Conservation (phyloP, 1,140 invertebrate species). For the Gonioctena quinquepunctata region DNA sequence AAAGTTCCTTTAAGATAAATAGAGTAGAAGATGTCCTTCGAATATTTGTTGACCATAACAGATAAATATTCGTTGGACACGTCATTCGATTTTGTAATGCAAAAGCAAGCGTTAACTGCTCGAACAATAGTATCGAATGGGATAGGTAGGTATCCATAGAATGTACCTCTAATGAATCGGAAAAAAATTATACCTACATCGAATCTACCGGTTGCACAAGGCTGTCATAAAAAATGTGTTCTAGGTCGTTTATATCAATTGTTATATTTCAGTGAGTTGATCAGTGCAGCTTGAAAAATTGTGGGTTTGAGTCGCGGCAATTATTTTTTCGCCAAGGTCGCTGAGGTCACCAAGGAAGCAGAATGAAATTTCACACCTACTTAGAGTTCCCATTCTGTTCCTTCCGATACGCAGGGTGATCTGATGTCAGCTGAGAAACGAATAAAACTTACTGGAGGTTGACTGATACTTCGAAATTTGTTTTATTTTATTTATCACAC, state of each 20-base stretch:
- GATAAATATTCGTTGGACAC: not conserved
- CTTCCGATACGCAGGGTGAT: too few species aligned
- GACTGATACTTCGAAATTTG: too few species aligned
- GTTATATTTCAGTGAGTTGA: not conserved
- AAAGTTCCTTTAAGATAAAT: not conserved
- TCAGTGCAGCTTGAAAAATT: not conserved
- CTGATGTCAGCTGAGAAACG: too few species aligned
- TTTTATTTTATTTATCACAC: too few species aligned
- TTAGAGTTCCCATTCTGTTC: too few species aligned
- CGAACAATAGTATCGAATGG: not conserved
- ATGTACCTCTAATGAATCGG: not conserved
- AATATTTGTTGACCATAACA: not conserved
- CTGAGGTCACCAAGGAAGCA: not conserved
- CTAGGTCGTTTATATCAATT: not conserved
- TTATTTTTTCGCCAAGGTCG: not conserved
- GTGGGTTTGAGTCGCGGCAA: not conserved
- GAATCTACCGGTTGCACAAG: not conserved
- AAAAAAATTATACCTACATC: not conserved
- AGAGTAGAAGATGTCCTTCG: slow-evolving; percentile 7
- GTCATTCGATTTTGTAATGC: not conserved
- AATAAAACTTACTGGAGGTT: too few species aligned
- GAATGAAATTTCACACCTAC: not conserved
- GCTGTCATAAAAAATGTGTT: not conserved
- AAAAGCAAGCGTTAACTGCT: not conserved
- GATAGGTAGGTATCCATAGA: not conserved